Evolutionary conservation across 2,113 vertebrate species (phyloP), one percentile per base, ranked within the genome.

Genomic region (Nycticebus coucang): DNA sequence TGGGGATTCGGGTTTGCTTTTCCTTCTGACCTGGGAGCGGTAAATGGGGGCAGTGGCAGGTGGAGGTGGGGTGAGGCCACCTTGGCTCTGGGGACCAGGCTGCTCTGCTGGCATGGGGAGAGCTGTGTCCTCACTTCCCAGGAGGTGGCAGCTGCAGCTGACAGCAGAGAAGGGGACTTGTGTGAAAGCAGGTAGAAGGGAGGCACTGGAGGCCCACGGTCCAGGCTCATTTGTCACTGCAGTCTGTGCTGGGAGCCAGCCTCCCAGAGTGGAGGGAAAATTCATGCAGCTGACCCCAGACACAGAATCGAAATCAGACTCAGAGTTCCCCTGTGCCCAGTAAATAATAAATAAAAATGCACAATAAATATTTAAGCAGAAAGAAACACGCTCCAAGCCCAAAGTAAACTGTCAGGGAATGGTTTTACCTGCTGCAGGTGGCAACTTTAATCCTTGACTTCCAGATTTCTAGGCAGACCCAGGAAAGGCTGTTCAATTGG

Each of bases 331-430:
- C 22, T 4, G 66, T 2, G 14, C 60, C 78, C 90, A 0, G 2
- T 92, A 55, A 95, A 96, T 91, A 92, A 95, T 85, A 91, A 82
- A 94, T 81, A 93, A 71, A 92, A 95, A 87, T 69, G 71, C 28
- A 7, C 4, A 7, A 22, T 86, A 60, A 81, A 89, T 89, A 88
- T 88, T 95, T 84, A 88, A 82, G 14, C 3, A 26, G 91, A 77
- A n/a, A 87, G 85, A 85, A 69, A n/a, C 89, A 35, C 0, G 8
- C 37, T 68, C 14, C 2, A 5, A 64, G 93, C 59, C 66, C 1
- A 81, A 30, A 68, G 89, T 15, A 64, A 80, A 53, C 74, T 4
- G 57, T 22, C 60, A 4, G 2, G 21, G 21, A 18, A 33, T 0
- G 57, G 41, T 69, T 82, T 91, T 53, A 18, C 75, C 26, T 30